Percentiles rank a stretch among this genome's conserved stretches.
Conservation (phyloP, 2,888 invertebrate species). For the Cenopis cana region DNA sequence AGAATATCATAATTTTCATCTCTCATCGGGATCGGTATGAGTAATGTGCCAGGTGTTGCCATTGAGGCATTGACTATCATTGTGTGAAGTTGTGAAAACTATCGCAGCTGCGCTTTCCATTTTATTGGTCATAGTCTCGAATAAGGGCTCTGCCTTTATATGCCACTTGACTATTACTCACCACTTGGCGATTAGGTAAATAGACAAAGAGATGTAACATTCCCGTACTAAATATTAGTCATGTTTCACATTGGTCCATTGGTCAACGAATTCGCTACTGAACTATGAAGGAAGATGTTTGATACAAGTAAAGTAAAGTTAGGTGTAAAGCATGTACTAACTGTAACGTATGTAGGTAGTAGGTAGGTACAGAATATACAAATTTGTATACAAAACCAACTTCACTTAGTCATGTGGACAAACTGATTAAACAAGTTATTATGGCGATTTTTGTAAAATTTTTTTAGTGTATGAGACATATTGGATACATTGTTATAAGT, state of each 20-base stretch:
- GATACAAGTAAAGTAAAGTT: neutral
- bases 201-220: constrained; percentile 26
- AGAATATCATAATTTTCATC: constrained; percentile 40
- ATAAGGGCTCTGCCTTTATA: constrained; percentile 32
- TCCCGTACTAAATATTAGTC: constrained; percentile 1
- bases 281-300: neutral
- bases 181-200: constrained; percentile 5
- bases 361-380: no score
- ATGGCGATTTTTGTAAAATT: neutral
- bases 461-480: no score
- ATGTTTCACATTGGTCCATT: neutral
- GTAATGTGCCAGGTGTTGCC: constrained; percentile 43
- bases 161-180: constrained; percentile 35
- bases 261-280: neutral
- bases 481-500: neutral
- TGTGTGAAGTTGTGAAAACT: constrained; percentile 52
- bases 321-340: no score
- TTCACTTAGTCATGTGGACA: no score
- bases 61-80: constrained; percentile 49
- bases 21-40: constrained; percentile 46
- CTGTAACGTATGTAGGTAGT: no score
- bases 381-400: no score
- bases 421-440: no score
- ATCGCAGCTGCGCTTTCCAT: constrained; percentile 52
- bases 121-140: constrained; percentile 38